phyloP scores from a whole-genome alignment of 2,797 vertebrate genomes.

The Hemitrygon akajei region DNA sequence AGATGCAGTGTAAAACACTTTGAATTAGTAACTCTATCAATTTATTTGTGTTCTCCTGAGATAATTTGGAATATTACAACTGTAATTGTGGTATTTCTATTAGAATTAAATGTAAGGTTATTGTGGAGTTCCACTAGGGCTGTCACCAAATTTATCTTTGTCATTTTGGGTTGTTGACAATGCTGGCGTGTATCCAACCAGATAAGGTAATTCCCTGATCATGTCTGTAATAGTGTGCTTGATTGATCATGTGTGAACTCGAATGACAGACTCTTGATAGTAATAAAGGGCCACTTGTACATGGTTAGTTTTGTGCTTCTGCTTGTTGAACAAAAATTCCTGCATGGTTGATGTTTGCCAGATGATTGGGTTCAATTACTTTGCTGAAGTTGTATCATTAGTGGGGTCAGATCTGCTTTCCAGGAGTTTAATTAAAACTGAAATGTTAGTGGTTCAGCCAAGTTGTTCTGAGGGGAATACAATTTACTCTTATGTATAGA shows the following conservation, averaged over 20 bases:
- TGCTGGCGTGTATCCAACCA: not conserved
- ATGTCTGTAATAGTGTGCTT: constrained; percentile 11
- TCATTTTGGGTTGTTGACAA: not conserved
- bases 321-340: constrained; percentile 21
- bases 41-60: not conserved
- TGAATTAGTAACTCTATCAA: not conserved
- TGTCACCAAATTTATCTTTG: not conserved
- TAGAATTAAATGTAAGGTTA: not conserved
- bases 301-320: constrained; percentile 9
- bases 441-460: not conserved
- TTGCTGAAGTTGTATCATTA: constrained; percentile 18
- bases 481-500: not conserved
- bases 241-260: constrained; percentile 16
- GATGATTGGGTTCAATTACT: constrained; percentile 30
- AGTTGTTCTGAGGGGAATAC: constrained; percentile 21
- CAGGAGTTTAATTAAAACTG: constrained; percentile 31
- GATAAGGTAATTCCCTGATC: constrained; percentile 31
- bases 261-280: not conserved
- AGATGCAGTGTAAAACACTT: not conserved
- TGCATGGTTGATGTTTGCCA: constrained; percentile 13
- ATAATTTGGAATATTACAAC: not conserved
- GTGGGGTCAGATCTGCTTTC: not conserved
- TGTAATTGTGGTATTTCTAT: not conserved
- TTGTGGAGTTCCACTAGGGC: not conserved
- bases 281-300: constrained; percentile 25